Percentiles rank a stretch among this genome's conserved stretches.
These are phyloP conservation scores for Tor tambroides DNA, from an alignment of 2,113 vertebrate species.

Conservation along the genomic window DNA sequence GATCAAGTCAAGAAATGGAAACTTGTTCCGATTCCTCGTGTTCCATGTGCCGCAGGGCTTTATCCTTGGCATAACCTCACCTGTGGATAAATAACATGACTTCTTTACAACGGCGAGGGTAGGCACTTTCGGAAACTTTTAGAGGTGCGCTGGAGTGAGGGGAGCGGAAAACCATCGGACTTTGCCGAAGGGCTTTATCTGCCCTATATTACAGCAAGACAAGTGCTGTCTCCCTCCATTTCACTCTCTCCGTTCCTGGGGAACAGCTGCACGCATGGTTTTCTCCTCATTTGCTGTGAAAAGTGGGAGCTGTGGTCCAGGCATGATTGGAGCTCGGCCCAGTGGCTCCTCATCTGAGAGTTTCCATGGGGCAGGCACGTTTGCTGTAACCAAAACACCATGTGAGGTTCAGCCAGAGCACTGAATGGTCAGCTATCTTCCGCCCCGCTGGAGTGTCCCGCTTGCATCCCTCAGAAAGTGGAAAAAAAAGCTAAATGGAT, in stretches of 20 bases:
- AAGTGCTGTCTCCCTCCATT: conserved; percentile 40
- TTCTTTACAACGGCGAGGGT: not conserved
- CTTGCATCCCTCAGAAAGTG: not conserved
- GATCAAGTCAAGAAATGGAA: conserved; percentile 29
- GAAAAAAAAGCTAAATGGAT: not conserved
- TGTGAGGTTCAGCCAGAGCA: conserved; percentile 57
- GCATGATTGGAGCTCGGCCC: conserved; percentile 63
- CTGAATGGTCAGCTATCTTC: conserved; percentile 1
- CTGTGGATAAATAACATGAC: conserved; percentile 32
- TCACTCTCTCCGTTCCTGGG: conserved; percentile 54
- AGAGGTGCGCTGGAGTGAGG: not conserved
- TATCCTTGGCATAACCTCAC: conserved; percentile 33
- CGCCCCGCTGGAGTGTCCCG: not conserved
- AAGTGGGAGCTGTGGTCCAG: conserved; percentile 66
- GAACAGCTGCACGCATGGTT: conserved; percentile 75
- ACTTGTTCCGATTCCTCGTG: not conserved
- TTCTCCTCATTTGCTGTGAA: conserved; percentile 51
- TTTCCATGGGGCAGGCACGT: conserved; percentile 49
- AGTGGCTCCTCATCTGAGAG: conserved; percentile 59
- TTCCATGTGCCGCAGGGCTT: conserved; percentile 9
- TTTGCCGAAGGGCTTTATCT: not conserved
- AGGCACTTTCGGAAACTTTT: conserved; percentile 37
- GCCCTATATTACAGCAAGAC: conserved; percentile 20
- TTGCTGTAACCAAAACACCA: conserved; percentile 66
- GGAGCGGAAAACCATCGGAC: not conserved